These are phyloP conservation scores for Garrulus glandarius DNA, from an alignment of 2,797 vertebrate genomes.

Conservation along the genomic window DNA sequence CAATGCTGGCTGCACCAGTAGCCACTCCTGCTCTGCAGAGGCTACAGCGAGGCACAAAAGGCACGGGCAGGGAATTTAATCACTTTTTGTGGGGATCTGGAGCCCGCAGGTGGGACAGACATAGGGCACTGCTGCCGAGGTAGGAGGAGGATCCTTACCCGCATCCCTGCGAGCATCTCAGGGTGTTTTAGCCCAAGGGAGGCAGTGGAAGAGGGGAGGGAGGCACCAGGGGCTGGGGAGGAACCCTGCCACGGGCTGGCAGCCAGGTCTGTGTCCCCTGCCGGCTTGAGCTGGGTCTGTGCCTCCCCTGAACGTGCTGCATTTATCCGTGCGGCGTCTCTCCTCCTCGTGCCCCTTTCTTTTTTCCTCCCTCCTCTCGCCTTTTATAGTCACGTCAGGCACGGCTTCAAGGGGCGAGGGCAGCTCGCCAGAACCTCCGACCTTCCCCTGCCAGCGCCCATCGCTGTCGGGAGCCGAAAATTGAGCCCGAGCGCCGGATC, in stretches of 20 bases:
- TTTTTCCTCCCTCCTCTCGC: background rate
- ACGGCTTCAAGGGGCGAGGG: background rate
- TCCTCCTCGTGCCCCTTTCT: background rate
- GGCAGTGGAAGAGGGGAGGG: background rate
- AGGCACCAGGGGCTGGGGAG: background rate
- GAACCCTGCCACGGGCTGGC: background rate
- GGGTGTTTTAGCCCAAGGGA: background rate
- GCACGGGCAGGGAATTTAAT: background rate
- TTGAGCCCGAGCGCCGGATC: background rate
- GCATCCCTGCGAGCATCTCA: fast-evolving
- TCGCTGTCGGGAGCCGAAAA: background rate
- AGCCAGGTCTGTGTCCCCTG: background rate
- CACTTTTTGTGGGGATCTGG: fast-evolving
- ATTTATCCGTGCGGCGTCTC: background rate
- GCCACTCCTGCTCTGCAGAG: background rate
- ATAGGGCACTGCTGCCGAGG: fast-evolving
- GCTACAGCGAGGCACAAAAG: background rate
- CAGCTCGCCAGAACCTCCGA: constrained; percentile 9
- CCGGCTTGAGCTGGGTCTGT: background rate
- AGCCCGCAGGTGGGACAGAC: background rate
- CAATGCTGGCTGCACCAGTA: background rate
- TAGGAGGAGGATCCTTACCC: background rate
- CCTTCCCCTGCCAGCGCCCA: background rate
- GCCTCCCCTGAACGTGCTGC: background rate
- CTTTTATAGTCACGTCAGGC: constrained; percentile 35